phyloP scores from a whole-genome alignment of 2,888 invertebrate genomes.

The Timandra comae region DNA sequence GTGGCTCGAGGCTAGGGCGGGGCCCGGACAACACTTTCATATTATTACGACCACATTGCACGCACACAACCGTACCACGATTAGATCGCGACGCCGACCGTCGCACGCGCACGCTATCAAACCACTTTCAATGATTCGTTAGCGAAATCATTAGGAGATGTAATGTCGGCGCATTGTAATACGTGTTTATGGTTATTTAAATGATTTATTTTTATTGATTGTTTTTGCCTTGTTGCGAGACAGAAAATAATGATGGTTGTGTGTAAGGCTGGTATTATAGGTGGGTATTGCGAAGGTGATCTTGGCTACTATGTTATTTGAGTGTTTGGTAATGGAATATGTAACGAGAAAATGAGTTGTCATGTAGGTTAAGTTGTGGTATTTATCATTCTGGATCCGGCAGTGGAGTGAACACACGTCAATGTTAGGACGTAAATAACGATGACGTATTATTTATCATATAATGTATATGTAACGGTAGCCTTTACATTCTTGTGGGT shows the following conservation, averaged over 20 bases:
- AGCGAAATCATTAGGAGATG: constrained; percentile 77
- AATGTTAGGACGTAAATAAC: too few species aligned
- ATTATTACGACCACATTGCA: constrained; percentile 65
- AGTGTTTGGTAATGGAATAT: constrained; percentile 66
- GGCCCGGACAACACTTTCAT: constrained; percentile 74
- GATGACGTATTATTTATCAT: too few species aligned
- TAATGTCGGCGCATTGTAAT: constrained; percentile 74
- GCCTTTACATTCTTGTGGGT: too few species aligned
- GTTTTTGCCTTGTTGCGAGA: constrained; percentile 75
- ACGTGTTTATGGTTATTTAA: constrained; percentile 76
- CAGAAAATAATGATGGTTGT: constrained; percentile 73
- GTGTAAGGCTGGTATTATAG: constrained; percentile 69
- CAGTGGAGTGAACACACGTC: constrained; percentile 9
- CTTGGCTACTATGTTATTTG: constrained; percentile 64
- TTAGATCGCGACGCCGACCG: constrained; percentile 35
- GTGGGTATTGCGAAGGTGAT: constrained; percentile 65
- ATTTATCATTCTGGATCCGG: constrained; percentile 52
- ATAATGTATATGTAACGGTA: too few species aligned
- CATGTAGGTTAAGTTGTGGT: constrained; percentile 52
- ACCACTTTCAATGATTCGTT: constrained; percentile 77
- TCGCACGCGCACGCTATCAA: constrained; percentile 67
- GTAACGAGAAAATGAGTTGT: constrained; percentile 73
- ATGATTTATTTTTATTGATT: constrained; percentile 78
- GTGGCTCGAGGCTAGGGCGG: constrained; percentile 72
- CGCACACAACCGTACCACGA: constrained; percentile 41